These are phyloP conservation scores for Phylloscopus collybita DNA, from an alignment of 2,797 vertebrate genomes.

Conservation along the genomic window DNA sequence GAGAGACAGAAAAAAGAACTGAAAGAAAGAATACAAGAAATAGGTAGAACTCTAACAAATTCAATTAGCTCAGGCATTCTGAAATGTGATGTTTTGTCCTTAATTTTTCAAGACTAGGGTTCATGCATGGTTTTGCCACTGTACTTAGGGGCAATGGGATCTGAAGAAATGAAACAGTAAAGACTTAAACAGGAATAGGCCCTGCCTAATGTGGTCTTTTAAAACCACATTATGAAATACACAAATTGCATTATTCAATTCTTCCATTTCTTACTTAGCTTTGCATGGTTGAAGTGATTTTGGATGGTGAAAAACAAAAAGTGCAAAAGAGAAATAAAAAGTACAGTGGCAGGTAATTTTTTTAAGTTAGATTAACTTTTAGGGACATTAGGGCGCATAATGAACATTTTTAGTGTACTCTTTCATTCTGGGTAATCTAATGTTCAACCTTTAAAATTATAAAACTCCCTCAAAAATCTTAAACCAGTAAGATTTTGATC, in stretches of 20 bases:
- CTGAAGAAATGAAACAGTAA: not conserved
- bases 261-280: not conserved
- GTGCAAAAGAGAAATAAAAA: not conserved
- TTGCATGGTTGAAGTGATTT: not conserved
- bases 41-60: not conserved
- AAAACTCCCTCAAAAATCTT: not conserved
- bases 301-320: not conserved
- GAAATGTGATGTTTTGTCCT: not conserved
- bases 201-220: not conserved
- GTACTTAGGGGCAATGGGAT: not conserved
- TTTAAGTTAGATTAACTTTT: not conserved
- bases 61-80: not conserved
- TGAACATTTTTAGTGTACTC: not conserved
- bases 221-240: not conserved
- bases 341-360: not conserved
- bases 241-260: not conserved
- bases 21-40: not conserved
- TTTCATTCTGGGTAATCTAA: not conserved
- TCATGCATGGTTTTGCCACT: not conserved
- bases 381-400: not conserved
- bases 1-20: not conserved
- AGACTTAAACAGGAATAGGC: not conserved
- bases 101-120: slow-evolving; percentile 77
- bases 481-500: not conserved
- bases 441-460: not conserved